These are phyloP conservation scores for Drosophila fulvimacula DNA, from an alignment of 2,888 invertebrate genomes.

Conservation along the genomic window DNA sequence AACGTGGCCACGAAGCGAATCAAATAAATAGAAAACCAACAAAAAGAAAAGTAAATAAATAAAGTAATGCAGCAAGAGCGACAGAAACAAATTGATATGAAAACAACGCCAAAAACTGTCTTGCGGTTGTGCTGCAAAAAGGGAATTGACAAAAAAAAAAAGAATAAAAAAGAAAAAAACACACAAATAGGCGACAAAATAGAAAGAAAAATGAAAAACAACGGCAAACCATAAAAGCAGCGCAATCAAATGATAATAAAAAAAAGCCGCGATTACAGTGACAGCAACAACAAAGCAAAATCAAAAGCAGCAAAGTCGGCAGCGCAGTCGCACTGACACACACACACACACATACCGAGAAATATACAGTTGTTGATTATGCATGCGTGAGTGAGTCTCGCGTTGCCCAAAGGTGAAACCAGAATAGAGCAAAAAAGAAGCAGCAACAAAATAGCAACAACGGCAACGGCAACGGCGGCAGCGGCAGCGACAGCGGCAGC, in stretches of 20 bases:
- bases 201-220: conserved; percentile 52
- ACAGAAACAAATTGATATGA: conserved; percentile 24
- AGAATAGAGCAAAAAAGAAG: conserved; percentile 51
- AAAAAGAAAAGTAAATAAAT: conserved; percentile 25
- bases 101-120: conserved; percentile 34
- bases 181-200: conserved; percentile 70
- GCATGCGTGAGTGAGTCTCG: conserved; percentile 70
- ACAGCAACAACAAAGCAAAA: conserved; percentile 31
- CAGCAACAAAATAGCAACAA: conserved; percentile 13
- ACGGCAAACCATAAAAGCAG: conserved; percentile 72
- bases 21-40: conserved; percentile 18
- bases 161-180: conserved; percentile 36
- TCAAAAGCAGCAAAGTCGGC: conserved; percentile 26
- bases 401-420: conserved; percentile 68
- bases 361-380: conserved; percentile 64
- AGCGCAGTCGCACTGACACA: conserved; percentile 34
- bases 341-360: conserved; percentile 16
- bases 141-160: conserved; percentile 63
- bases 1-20: conserved; percentile 37
- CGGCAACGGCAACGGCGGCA: conserved; percentile 5
- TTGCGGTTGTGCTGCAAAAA: conserved; percentile 49
- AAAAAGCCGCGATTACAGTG: conserved; percentile 70
- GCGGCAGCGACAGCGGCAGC: conserved; percentile 15
- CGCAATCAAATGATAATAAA: conserved; percentile 81
- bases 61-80: conserved; percentile 20